Evolutionary conservation across 2,113 vertebrate species (phyloP).

Genomic region (Mustela lutreola): DNA sequence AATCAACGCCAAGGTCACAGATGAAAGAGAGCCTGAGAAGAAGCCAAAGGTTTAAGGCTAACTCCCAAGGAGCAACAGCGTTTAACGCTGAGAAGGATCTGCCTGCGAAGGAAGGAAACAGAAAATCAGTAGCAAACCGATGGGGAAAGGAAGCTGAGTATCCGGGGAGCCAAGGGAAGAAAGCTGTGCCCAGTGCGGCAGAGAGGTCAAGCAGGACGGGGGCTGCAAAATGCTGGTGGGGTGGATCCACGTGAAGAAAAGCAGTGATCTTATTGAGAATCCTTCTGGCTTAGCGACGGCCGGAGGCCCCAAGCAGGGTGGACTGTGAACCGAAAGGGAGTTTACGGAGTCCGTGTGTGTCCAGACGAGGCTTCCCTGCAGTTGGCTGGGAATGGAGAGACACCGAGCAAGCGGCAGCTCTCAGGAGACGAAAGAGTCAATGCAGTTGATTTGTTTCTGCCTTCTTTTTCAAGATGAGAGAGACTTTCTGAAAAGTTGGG

Average conservation of each 20-base stretch:
- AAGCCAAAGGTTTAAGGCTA: background rate
- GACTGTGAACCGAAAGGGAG: background rate
- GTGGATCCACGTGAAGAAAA: background rate
- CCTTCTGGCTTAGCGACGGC: background rate
- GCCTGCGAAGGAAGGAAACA: background rate
- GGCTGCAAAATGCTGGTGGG: background rate
- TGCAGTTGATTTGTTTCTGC: background rate
- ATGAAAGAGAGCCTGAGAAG: background rate
- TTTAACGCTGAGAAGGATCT: background rate
- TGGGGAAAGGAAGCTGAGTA: background rate
- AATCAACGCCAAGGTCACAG: background rate
- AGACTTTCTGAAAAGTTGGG: conserved; percentile 2
- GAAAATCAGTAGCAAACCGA: background rate
- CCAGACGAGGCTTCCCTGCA: background rate
- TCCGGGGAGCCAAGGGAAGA: background rate
- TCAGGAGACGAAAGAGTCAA: background rate
- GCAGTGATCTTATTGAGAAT: background rate
- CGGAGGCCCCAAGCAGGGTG: background rate
- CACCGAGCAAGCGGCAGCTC: background rate
- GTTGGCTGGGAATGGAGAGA: background rate
- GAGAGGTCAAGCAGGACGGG: background rate
- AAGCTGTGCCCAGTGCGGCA: background rate
- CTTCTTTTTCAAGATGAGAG: background rate
- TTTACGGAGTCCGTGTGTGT: background rate
- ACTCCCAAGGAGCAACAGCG: background rate